Evolutionary conservation across 2,888 invertebrate genomes (phyloP).

Genomic region (Antitype chi): DNA sequence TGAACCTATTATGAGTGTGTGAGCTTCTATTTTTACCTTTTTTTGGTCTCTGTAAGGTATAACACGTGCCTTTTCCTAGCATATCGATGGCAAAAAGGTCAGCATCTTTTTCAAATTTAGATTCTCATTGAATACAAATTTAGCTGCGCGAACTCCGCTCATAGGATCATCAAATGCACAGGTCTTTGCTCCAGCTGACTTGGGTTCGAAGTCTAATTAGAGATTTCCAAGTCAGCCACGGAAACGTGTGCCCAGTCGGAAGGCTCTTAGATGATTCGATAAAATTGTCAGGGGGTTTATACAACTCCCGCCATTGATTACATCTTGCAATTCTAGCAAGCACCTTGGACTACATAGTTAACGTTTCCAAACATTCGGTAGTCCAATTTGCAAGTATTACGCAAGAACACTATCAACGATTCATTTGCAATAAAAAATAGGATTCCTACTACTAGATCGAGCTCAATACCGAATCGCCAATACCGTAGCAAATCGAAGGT

Average conservation of each 20-base stretch:
- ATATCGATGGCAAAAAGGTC: too few species aligned
- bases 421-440: constrained; percentile 45
- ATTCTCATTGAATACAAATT: too few species aligned
- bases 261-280: too few species aligned
- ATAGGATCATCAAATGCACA: too few species aligned
- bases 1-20: background rate
- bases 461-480: constrained; percentile 44
- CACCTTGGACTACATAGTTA: background rate
- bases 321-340: too few species aligned
- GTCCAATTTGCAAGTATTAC: constrained; percentile 29
- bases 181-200: background rate
- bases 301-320: background rate
- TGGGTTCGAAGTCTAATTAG: background rate
- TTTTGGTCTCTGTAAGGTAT: background rate
- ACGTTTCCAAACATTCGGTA: background rate
- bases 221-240: background rate
- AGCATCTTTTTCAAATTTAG: too few species aligned
- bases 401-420: constrained; percentile 39
- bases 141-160: too few species aligned
- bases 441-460: constrained; percentile 51
- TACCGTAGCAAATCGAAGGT: constrained; percentile 63
- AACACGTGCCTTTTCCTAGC: too few species aligned
- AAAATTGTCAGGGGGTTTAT: background rate
- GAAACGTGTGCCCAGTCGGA: background rate
- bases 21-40: background rate